Conservation (phyloP, 2,113 vertebrate genomes). For the Andinoacara biseriatus region DNA sequence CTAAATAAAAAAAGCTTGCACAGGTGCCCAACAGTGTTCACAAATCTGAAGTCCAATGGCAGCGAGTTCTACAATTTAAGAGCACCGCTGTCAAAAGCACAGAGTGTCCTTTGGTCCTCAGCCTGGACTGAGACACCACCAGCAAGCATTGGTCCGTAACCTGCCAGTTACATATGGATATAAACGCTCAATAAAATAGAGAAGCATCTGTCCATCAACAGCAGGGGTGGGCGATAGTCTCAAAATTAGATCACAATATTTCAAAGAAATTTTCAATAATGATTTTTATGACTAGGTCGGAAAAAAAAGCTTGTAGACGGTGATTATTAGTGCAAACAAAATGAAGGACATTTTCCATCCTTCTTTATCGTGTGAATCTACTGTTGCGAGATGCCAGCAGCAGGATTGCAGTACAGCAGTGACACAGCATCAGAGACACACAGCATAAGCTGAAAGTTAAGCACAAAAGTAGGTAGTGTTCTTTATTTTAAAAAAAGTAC, state of each 20-base stretch:
- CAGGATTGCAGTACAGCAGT: not conserved
- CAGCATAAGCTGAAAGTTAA: no score
- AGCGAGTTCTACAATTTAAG: not conserved
- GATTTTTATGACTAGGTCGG: not conserved
- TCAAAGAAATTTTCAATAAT: not conserved
- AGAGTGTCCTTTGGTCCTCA: not conserved
- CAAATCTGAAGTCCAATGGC: no score
- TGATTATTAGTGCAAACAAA: not conserved
- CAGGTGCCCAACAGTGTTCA: not conserved
- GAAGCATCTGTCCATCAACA: fast-evolving
- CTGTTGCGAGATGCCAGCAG: not conserved
- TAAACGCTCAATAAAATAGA: no score
- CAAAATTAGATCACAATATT: not conserved
- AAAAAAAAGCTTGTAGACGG: not conserved
- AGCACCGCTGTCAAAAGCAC: not conserved
- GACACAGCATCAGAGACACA: not conserved
- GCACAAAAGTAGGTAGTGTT: no score
- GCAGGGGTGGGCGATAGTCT: fast-evolving
- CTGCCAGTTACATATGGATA: not conserved
- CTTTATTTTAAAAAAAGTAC: no score
- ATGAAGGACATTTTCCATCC: not conserved
- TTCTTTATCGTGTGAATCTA: not conserved
- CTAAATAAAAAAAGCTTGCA: not conserved
- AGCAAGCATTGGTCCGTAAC: not conserved
- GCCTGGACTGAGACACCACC: not conserved